A percentile compares a stretch with the other conserved stretches of the same genome.
Conservation (phyloP, 2,113 vertebrate species). For the Podarcis cretensis region DNA sequence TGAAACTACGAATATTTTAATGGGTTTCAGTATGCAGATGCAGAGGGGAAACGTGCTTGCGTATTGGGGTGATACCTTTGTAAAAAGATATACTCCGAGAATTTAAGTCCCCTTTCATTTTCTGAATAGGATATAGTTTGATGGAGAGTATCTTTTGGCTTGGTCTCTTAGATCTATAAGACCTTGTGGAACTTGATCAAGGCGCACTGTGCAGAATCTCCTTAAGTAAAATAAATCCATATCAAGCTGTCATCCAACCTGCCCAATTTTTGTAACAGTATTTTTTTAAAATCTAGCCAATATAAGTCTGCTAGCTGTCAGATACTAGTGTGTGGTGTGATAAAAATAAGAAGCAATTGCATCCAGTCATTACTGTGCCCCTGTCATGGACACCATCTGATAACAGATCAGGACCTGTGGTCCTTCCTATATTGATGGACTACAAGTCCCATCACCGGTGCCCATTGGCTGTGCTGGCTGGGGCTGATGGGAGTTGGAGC, state of each 20-base stretch:
- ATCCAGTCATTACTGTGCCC: not conserved
- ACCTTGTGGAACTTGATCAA: not conserved
- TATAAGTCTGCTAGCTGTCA: not conserved
- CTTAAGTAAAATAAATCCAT: not conserved
- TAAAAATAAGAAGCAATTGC: not conserved
- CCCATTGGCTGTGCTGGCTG: no score
- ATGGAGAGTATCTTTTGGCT: not conserved
- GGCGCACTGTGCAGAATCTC: not conserved
- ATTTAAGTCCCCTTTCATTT: not conserved
- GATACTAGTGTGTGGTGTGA: not conserved
- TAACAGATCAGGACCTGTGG: no score
- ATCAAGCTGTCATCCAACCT: not conserved
- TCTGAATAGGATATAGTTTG: not conserved
- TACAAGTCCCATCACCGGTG: no score
- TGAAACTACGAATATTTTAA: not conserved
- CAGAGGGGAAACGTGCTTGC: not conserved
- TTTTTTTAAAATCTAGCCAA: not conserved
- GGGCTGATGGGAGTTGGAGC: no score
- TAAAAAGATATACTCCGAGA: not conserved
- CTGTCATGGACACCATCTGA: not conserved
- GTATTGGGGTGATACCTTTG: not conserved
- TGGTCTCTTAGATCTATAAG: not conserved
- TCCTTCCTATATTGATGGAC: no score
- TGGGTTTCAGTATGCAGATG: not conserved
- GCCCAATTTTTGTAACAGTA: not conserved